These are phyloP conservation scores for Macrotrachela quadricornifera DNA, from an alignment of 1,140 invertebrate genomes.

Conservation along the genomic window DNA sequence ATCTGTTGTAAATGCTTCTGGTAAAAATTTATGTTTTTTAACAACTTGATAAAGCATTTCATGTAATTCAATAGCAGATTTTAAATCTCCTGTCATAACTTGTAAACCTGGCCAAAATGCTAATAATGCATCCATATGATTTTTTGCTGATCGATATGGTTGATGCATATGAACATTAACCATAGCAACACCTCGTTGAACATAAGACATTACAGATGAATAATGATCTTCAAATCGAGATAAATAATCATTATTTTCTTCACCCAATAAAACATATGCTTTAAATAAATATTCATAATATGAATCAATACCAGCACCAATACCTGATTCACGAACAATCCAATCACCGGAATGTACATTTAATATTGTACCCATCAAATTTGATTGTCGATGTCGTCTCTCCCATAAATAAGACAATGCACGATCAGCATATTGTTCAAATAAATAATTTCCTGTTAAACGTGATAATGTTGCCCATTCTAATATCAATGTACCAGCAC, in stretches of 20 bases:
- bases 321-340: conserved; percentile 71
- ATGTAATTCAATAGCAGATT: conserved; percentile 86
- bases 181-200: conserved; percentile 25
- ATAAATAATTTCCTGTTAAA: conserved; percentile 62
- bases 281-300: conserved; percentile 97
- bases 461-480: conserved; percentile 86
- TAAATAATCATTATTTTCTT: conserved; percentile 47
- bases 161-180: conserved; percentile 92
- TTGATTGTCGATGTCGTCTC: conserved; percentile 59
- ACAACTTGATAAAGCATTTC: conserved; percentile 66
- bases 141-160: conserved; percentile 68
- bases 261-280: conserved; percentile 53
- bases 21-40: conserved; percentile 83
- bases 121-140: conserved; percentile 87
- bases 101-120: conserved; percentile 83
- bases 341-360: conserved; percentile 81
- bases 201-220: conserved; percentile 48
- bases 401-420: conserved; percentile 93
- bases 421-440: conserved; percentile 61
- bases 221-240: conserved; percentile 80
- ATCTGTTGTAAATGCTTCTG: conserved; percentile 42
- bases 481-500: conserved; percentile 89
- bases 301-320: conserved; percentile 94
- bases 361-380: conserved; percentile 29
- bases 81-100: conserved; percentile 71